phyloP scores from a whole-genome alignment of 2,113 vertebrate species.

The Chitala chitala region DNA sequence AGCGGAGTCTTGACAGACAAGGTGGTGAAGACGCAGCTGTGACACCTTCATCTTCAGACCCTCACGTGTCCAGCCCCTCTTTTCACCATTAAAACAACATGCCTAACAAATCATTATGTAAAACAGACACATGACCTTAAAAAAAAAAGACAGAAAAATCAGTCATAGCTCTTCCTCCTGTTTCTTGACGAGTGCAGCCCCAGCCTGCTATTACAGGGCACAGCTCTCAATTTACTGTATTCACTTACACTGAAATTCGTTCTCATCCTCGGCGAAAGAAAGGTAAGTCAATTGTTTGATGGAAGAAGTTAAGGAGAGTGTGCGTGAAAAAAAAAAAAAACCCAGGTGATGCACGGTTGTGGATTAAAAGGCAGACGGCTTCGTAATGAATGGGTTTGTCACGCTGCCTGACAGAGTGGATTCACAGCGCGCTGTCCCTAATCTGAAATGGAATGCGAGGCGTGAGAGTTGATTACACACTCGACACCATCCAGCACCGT shows the following conservation, averaged over 20 bases:
- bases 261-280: slow-evolving; percentile 6
- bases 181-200: not conserved
- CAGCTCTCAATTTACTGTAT: slow-evolving; percentile 18
- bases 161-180: not conserved
- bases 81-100: slow-evolving; percentile 9
- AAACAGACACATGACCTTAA: slow-evolving; percentile 11
- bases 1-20: not conserved
- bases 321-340: not conserved
- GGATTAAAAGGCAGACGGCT: slow-evolving; percentile 10
- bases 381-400: slow-evolving; percentile 36
- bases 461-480: slow-evolving; percentile 61
- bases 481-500: slow-evolving; percentile 47
- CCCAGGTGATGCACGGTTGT: slow-evolving; percentile 10
- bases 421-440: slow-evolving; percentile 60
- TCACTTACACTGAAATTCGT: slow-evolving; percentile 20
- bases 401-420: slow-evolving; percentile 52
- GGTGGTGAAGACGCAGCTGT: not conserved
- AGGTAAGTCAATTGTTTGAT: slow-evolving; percentile 13
- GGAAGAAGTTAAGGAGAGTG: slow-evolving; percentile 18
- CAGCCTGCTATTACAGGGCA: slow-evolving; percentile 24
- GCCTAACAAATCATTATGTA: slow-evolving; percentile 18
- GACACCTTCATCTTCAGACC: not conserved
- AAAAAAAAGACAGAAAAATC: slow-evolving; percentile 1
- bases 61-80: not conserved
- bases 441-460: slow-evolving; percentile 68